phyloP scores from a whole-genome alignment of 2,113 vertebrate genomes.

The Tichodroma muraria region DNA sequence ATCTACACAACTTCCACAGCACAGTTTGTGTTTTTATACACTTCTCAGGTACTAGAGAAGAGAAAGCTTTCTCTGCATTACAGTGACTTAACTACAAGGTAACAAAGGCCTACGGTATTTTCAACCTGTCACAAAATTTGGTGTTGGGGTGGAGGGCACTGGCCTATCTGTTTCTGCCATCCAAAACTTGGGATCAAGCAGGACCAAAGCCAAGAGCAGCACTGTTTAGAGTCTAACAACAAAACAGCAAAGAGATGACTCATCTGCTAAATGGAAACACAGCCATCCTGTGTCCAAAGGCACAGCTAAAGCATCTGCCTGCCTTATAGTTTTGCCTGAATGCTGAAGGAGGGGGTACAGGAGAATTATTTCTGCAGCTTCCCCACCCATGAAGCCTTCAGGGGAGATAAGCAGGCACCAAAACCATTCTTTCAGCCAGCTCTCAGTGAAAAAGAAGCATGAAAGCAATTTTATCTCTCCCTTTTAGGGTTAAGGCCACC shows the following conservation, averaged over 20 bases:
- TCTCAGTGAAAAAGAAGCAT: not conserved
- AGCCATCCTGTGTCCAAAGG: not conserved
- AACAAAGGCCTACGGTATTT: not conserved
- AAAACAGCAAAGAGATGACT: not conserved
- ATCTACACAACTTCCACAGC: not conserved
- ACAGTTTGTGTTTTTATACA: not conserved
- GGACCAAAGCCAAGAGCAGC: not conserved
- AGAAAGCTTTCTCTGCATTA: not conserved
- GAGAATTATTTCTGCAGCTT: not conserved
- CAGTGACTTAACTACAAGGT: not conserved
- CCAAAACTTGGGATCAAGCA: not conserved
- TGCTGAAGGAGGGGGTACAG: not conserved
- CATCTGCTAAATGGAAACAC: not conserved
- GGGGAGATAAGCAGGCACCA: not conserved
- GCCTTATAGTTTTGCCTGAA: not conserved
- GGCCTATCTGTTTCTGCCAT: not conserved
- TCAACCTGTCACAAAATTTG: not conserved
- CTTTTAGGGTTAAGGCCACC: not conserved
- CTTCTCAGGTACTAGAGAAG: not conserved
- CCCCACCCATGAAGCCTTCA: not conserved
- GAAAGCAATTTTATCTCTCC: not conserved
- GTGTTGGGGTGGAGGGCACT: not conserved
- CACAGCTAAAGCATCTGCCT: not conserved
- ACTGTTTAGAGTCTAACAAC: not conserved
- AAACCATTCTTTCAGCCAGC: not conserved